Base-by-base conservation (phyloP, 2,797 vertebrate genomes). In the Neosilurus hyrtlii region DNA sequence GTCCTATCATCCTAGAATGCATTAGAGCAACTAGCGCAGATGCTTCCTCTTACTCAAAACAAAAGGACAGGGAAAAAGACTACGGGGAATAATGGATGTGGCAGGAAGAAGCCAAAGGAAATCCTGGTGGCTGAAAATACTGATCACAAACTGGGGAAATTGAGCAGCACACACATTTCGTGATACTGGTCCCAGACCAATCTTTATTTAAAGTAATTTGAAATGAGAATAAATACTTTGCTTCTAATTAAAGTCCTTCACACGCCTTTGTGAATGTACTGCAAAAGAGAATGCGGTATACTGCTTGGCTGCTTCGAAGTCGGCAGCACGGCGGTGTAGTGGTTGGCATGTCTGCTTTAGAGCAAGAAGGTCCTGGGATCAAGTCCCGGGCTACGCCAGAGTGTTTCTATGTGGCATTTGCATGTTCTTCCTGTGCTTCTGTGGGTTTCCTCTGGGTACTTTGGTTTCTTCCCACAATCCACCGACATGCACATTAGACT, bases 81-180 rank as follows among this genome's bases (percentile, higher is more conserved):
- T 24, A 63, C 74, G 10, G 52, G 77, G 67, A 85, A 63, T 49
- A 26, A 20, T 43, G 66, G 30, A 87, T 75, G 35, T 83, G 68
- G 37, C 65, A 87, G 86, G 81, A 84, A 70, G 51, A 84, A 20
- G 30, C 62, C 14, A 3, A 51, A 80, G 81, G 83, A 86, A 81
- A 85, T 86, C 22, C 22, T 30, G 11, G 11, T 61, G 20, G 26
- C 81, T 59, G 82, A 70, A 78, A 88, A 91, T 68, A 87, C 85
- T 79, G 67, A 86, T 59, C 71, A 83, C 35, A 66, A 82, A 15
- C 43, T 16, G 4, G 37, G 15, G 37, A 56, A 63, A 78, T 84
- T 75, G 80, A 83, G 84, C 8, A 82, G 86, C 24, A 90, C 93
- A 57, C 93, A 93, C 4, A 84, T 92, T 82, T 84, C 83, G 22